Percentiles rank a stretch among this genome's conserved stretches.
Conservation (phyloP, 2,797 vertebrate genomes). For the Galagoides demidoff region DNA sequence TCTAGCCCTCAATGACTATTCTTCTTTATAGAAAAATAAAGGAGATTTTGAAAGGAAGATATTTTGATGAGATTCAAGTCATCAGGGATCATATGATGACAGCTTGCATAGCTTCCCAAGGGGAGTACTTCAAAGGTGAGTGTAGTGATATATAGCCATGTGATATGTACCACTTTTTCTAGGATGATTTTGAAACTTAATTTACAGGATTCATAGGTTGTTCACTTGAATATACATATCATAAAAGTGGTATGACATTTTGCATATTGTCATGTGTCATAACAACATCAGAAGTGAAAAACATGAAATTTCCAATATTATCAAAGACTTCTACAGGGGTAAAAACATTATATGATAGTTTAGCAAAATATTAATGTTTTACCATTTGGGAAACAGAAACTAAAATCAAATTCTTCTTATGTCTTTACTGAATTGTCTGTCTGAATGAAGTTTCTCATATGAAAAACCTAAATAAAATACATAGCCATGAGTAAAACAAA, state of each 20-base stretch:
- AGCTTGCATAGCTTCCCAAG: no score
- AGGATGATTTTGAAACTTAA: no score
- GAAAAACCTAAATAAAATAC: neutral
- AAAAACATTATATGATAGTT: neutral
- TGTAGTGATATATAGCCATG: no score
- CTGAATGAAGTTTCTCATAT: neutral
- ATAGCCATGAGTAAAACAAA: neutral
- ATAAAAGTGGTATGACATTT: neutral
- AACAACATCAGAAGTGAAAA: neutral
- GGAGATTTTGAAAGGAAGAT: no score
- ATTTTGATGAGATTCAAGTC: no score
- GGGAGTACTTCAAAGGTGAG: no score
- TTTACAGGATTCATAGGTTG: no score
- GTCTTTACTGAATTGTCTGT: neutral
- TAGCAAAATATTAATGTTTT: constrained; percentile 22
- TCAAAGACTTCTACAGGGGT: neutral
- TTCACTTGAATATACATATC: neutral
- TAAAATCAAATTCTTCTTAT: neutral
- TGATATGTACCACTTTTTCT: no score
- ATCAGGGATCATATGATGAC: no score
- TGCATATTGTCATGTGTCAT: neutral
- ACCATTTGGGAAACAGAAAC: neutral
- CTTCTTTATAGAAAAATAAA: no score
- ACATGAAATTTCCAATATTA: neutral
- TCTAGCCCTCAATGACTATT: no score